phyloP scores from a whole-genome alignment of 2,797 vertebrate species.

The Clarias fuscus region DNA sequence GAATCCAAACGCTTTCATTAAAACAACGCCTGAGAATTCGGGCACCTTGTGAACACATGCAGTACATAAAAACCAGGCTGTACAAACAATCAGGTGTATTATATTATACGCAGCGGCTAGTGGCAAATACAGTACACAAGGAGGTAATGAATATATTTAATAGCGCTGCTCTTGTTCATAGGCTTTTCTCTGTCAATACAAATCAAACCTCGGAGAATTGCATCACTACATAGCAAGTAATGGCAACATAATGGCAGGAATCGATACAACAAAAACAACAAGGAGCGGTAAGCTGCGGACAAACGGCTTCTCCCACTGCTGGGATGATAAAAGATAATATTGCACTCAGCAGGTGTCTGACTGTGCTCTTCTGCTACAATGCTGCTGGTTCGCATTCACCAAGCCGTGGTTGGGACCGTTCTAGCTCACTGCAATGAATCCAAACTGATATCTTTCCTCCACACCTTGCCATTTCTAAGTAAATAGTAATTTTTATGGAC shows the following conservation, averaged over 20 bases:
- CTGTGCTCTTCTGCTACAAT: slow-evolving; percentile 37
- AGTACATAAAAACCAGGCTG: slow-evolving; percentile 10
- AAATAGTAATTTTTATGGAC: slow-evolving; percentile 10
- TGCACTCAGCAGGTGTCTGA: slow-evolving; percentile 49
- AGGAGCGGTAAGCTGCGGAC: slow-evolving; percentile 45
- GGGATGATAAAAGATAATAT: slow-evolving; percentile 57
- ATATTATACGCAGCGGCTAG: slow-evolving; percentile 14
- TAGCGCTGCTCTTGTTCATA: slow-evolving; percentile 42
- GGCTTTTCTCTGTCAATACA: slow-evolving; percentile 44
- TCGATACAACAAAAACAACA: slow-evolving; percentile 59
- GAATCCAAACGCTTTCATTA: background rate
- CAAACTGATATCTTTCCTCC: slow-evolving; percentile 32
- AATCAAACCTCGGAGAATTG: slow-evolving; percentile 50
- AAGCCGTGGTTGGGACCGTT: slow-evolving; percentile 12
- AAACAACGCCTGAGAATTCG: background rate
- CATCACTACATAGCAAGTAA: slow-evolving; percentile 41
- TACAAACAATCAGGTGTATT: slow-evolving; percentile 11
- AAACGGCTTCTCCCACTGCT: slow-evolving; percentile 45
- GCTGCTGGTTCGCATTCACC: slow-evolving; percentile 23
- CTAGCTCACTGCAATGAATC: slow-evolving; percentile 15
- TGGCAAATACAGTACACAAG: slow-evolving; percentile 13
- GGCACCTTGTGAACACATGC: background rate
- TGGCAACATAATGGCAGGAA: slow-evolving; percentile 53
- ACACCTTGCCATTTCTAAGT: slow-evolving; percentile 30
- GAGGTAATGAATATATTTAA: slow-evolving; percentile 41